phyloP scores from a whole-genome alignment of 2,113 vertebrate species.

The Marmota monax region DNA sequence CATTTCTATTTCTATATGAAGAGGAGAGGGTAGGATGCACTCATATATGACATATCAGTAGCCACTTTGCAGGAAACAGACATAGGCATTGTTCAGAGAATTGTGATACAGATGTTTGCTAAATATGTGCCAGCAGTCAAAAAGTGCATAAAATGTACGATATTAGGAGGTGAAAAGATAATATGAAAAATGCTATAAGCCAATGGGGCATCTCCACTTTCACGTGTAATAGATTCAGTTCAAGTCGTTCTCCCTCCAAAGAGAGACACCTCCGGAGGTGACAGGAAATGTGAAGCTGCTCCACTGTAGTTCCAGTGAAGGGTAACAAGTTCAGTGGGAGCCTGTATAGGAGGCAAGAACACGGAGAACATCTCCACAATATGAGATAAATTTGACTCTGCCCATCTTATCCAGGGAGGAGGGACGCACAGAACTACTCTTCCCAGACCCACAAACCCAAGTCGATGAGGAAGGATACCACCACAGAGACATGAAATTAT shows the following conservation, averaged over 20 bases:
- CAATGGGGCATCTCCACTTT: not conserved
- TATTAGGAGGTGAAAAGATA: constrained; percentile 26
- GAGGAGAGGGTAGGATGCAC: not conserved
- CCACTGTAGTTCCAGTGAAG: not conserved
- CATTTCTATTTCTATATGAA: constrained; percentile 30
- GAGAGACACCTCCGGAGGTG: not conserved
- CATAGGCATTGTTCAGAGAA: not conserved
- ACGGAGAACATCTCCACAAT: not conserved
- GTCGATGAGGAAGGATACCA: not conserved
- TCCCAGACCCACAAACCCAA: not conserved
- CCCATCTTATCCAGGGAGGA: not conserved
- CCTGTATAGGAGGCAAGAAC: not conserved
- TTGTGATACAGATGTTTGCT: not conserved
- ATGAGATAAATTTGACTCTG: not conserved
- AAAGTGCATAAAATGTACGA: constrained; percentile 41
- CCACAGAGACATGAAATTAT: not conserved
- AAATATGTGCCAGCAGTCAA: not conserved
- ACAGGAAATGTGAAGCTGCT: constrained; percentile 16
- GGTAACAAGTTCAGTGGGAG: not conserved
- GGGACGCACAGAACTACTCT: not conserved
- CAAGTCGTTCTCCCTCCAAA: not conserved
- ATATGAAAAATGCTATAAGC: constrained; percentile 31
- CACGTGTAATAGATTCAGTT: constrained; percentile 30
- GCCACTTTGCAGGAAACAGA: constrained; percentile 36
- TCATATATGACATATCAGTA: constrained; percentile 41